These are phyloP conservation scores for Damaliscus lunatus DNA, from an alignment of 2,113 vertebrate species.

Conservation along the genomic window DNA sequence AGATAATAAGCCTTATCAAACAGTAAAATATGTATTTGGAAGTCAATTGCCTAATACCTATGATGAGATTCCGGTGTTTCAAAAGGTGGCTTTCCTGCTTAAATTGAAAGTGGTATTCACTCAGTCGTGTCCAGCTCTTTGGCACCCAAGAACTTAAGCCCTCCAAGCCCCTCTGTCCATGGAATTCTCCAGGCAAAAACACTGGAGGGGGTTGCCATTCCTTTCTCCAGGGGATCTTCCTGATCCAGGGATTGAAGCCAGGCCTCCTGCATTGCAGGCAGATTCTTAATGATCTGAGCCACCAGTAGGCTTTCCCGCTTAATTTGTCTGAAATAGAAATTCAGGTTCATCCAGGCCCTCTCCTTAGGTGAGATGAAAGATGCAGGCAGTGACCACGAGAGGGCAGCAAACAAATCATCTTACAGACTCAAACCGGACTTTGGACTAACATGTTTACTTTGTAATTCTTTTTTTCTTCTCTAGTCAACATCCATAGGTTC, in stretches of 20 bases:
- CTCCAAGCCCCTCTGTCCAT: background rate
- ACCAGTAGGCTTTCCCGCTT: background rate
- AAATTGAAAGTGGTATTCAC: background rate
- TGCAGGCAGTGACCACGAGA: background rate
- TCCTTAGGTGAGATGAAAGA: background rate
- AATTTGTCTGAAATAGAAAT: background rate
- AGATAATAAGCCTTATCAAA: background rate
- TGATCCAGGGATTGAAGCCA: background rate
- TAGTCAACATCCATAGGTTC: constrained; percentile 80
- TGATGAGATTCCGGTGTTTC: background rate
- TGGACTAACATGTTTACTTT: background rate
- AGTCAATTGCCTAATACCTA: background rate
- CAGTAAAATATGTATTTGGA: background rate
- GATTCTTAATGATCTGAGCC: background rate
- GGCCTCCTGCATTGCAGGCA: background rate
- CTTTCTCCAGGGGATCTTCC: background rate
- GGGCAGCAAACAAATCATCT: background rate
- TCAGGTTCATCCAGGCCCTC: background rate
- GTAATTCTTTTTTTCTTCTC: constrained; percentile 44
- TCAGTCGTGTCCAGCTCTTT: background rate
- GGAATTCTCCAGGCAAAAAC: background rate
- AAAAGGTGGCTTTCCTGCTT: background rate
- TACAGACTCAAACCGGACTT: background rate
- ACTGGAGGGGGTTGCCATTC: background rate
- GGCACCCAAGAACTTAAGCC: background rate